Evolutionary conservation across 2,888 invertebrate species (phyloP), one percentile per base, ranked within the genome.

Genomic region (Endotricha flammealis): DNA sequence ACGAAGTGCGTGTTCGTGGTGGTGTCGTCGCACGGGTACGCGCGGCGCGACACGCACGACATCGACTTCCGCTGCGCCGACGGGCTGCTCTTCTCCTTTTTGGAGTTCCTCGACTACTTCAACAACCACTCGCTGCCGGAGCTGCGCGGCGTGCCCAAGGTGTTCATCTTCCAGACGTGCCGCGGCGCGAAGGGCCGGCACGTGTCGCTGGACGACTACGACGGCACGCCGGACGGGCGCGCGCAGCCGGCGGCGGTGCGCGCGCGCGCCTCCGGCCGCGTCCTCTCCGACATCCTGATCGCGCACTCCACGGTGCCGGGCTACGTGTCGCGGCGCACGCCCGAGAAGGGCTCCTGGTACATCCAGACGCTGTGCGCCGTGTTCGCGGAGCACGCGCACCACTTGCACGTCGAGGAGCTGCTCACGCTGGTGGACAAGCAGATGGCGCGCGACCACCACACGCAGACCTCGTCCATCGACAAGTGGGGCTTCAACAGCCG

Each of bases 101-200:
- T 81, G 11, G 74, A 87, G 29, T 86, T 93, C 50, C 70, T 91
- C 16, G 76, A 88, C 20, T 78, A 87, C 51, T 93, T 93, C 69
- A 88, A 87, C 55, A 88, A 89, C 53, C 51, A 58, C 9, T 77
- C 74, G 35, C 89, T 91, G 61, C 79, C 80, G 0, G 59, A 65
- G 35, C 76, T 93, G 40, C 53, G 64, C 6, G 78, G 87, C 34
- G 90, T 91, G 55, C 93, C 93, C 12, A 93, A 93, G 75, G 89
- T 93, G 36, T 91, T 93, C 58, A 86, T 93, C 39, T 92, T 93
- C 59, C 93, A 93, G 59, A 89, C 90, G 47, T 93, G 93, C 71
- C 44, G 50, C 34, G 44, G 36, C 29, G 17, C 64, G 36, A 27
- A 29, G 25, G 33, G 40, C 31, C 41, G 36, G 31, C 29, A 33